Percentiles rank a stretch among this genome's conserved stretches.
Conservation (phyloP, 1,140 invertebrate genomes). For the Cydia pomonella region DNA sequence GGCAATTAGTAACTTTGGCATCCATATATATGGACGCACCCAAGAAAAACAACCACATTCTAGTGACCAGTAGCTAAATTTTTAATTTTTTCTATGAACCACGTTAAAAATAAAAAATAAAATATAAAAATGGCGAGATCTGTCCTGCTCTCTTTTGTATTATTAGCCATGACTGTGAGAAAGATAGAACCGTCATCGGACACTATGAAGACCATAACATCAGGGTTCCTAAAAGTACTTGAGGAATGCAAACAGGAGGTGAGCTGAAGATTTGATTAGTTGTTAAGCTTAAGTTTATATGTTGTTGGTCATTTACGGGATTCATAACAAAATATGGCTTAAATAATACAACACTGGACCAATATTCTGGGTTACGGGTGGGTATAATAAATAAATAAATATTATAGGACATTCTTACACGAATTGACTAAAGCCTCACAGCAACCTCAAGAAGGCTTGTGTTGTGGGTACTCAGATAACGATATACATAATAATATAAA, state of each 20-base stretch:
- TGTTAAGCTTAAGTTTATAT: background rate
- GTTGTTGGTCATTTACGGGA: too few relatives aligned
- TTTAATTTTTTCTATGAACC: background rate
- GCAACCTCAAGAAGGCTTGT: too few relatives aligned
- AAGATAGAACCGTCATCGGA: constrained; percentile 38
- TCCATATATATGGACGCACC: background rate
- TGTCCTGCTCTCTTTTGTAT: constrained; percentile 36
- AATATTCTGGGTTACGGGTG: too few relatives aligned
- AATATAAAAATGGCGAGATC: constrained; percentile 35
- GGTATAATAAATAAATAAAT: too few relatives aligned
- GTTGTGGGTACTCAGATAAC: too few relatives aligned
- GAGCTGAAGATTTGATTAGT: background rate
- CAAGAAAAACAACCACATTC: background rate
- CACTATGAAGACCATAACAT: constrained; percentile 43
- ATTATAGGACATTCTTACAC: too few relatives aligned
- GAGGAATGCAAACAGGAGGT: constrained; percentile 64
- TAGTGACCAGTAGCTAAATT: background rate
- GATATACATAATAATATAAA: too few relatives aligned
- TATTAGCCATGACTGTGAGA: constrained; percentile 35
- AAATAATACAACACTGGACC: too few relatives aligned
- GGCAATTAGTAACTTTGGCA: background rate
- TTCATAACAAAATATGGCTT: too few relatives aligned
- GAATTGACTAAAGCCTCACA: too few relatives aligned
- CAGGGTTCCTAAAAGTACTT: constrained; percentile 48
- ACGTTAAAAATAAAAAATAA: too few relatives aligned